Base-by-base conservation (phyloP, 2,797 vertebrate genomes). In the Iguana delicatissima region DNA sequence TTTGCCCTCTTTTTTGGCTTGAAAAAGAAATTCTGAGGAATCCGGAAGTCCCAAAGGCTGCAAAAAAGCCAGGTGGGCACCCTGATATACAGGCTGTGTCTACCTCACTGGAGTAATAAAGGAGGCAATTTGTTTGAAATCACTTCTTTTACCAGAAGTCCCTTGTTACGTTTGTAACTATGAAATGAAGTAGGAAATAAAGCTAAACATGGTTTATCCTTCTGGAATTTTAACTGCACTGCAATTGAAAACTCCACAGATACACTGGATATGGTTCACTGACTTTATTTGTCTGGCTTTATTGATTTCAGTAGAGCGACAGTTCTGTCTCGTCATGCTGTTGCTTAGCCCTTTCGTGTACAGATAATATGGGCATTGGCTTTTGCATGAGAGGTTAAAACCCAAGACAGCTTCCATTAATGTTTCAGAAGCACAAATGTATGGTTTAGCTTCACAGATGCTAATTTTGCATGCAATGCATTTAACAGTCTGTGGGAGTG, bases 321-420 rank as follows among this genome's bases (percentile, higher is more conserved):
- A 46, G 50, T 62, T 88, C 74, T 81, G 62, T 22, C 5, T 16
- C 24, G 85, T 81, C n/a, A 50, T 29, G 24, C 74, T 80, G 38
- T 84, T 79, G 59, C 64, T 67, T 67, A 26, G 24, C n/a, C n/a
- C 52, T 80, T 73, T 80, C 26, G 72, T 72, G 67, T 16, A 50
- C 50, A 59, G 35, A 88, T 35, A 80, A 38, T 29, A 38, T 80
- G 55, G 35, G 55, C 46, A 83, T 26, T 80, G 79, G n/a, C 2
- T 86, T 0, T 0, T 62, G 0, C 0, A 83, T 62, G 57, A 42
- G n/a, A 90, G n/a, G 0, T 88, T 77, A 82, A 64, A 6, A 87
- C 0, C 7, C 79, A 46, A 74, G 93, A 93, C 46, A 4, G 88
- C 59, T 89, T 74, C 5, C 67, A 55, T 93, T 20, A 80, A 86